Base-by-base conservation (phyloP, 1,140 invertebrate genomes). In the Drosophila micromelanica region DNA sequence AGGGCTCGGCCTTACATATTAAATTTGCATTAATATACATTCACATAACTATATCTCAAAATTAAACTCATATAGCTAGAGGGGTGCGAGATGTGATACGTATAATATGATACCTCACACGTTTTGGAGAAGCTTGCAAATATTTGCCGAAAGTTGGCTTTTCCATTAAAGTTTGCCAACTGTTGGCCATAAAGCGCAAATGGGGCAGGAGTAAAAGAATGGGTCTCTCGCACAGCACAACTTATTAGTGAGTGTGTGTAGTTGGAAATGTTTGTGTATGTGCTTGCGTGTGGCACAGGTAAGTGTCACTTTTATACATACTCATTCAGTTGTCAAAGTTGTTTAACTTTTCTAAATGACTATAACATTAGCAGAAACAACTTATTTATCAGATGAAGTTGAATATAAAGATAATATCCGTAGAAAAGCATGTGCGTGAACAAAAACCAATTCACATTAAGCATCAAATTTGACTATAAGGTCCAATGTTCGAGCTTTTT, bases 71-170 rank as follows among this genome's bases (percentile, higher is more conserved):
- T 71, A 72, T 60, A 43, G 17, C 54, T 35, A 11, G 37, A n/a
- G 11, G 42, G 0, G 6, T 35, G 32, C 8, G 2, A 27, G 5
- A 13, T 8, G 37, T 9, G 12, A 32, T 32, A 42, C 38, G 30
- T 64, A 72, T 76, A 79, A 79, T 49, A 51, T 49, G 59, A 89
- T 89, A 89, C 35, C 59, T 23, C 38, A 62, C 55, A 76, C 52
- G 42, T 74, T 73, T 64, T 74, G 70, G 27, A 62, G 59, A 63
- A 81, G 38, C 55, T 73, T 64, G 72, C 73, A 79, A 89, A 84
- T 89, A 87, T 87, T 87, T 89, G 63, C 67, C 45, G 69, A 65
- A 78, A 75, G 78, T 81, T 73, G 42, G 42, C 45, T 60, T 60
- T 73, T 57, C 40, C 48, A 72, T 59, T 13, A 52, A 56, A 72